These are phyloP conservation scores for Sarcophaga caerulescens DNA, from an alignment of 2,888 invertebrate species.

Conservation along the genomic window DNA sequence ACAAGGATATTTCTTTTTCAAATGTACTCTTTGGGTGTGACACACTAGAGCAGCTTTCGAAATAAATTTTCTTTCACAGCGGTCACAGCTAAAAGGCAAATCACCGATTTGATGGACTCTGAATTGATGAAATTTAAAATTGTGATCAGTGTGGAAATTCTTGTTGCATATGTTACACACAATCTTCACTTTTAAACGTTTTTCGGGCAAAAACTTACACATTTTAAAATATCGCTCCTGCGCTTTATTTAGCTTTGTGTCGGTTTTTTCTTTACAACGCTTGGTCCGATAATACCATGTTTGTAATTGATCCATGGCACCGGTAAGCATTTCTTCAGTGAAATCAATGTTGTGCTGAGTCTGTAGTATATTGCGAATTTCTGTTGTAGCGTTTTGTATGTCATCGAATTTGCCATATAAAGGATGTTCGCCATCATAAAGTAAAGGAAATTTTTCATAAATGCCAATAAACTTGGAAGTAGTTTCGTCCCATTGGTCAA, in stretches of 20 bases:
- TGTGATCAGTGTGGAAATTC: constrained; percentile 70
- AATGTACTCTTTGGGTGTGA: constrained; percentile 73
- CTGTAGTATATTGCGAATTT: constrained; percentile 69
- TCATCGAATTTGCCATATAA: constrained; percentile 70
- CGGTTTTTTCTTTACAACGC: constrained; percentile 24
- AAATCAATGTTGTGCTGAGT: constrained; percentile 66
- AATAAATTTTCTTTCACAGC: constrained; percentile 72
- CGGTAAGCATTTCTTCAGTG: constrained; percentile 72
- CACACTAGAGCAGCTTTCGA: constrained; percentile 69
- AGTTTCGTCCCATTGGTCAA: constrained; percentile 41
- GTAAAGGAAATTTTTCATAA: constrained; percentile 72
- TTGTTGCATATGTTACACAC: constrained; percentile 73
- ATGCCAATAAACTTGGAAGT: constrained; percentile 73
- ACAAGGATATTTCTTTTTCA: constrained; percentile 73
- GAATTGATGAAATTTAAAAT: constrained; percentile 72
- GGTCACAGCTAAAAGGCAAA: constrained; percentile 72
- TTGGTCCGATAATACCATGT: constrained; percentile 73
- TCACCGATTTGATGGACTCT: constrained; percentile 74
- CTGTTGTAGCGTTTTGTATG: constrained; percentile 71
- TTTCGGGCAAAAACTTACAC: constrained; percentile 72
- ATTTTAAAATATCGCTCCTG: constrained; percentile 71
- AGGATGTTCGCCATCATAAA: constrained; percentile 72
- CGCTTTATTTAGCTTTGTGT: constrained; percentile 41
- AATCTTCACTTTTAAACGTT: constrained; percentile 69
- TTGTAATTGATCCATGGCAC: constrained; percentile 72